phyloP scores from a whole-genome alignment of 1,140 invertebrate species.

The Bursaphelenchus mucronatus region DNA sequence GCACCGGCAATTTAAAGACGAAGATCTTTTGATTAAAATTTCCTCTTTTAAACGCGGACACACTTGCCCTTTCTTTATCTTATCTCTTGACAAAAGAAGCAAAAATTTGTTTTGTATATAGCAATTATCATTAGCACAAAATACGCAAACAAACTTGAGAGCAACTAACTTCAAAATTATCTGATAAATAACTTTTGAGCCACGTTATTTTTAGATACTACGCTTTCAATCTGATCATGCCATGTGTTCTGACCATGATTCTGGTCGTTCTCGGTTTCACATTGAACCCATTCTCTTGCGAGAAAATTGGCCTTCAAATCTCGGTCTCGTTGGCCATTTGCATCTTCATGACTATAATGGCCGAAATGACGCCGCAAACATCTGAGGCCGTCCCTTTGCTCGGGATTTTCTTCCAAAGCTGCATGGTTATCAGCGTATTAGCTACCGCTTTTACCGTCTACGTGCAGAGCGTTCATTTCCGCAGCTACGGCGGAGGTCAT shows the following conservation, averaged over 20 bases:
- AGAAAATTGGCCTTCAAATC: conserved; percentile 87
- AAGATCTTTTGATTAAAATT: too few relatives aligned
- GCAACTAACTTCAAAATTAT: too few relatives aligned
- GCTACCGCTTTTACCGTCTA: conserved; percentile 51
- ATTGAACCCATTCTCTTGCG: conserved; percentile 91
- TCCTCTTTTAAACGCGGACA: too few relatives aligned
- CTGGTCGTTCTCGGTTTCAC: conserved; percentile 97
- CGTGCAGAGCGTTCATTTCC: conserved; percentile 51
- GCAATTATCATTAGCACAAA: too few relatives aligned
- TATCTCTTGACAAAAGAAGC: too few relatives aligned
- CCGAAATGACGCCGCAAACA: conserved; percentile 81
- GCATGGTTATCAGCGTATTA: conserved; percentile 48
- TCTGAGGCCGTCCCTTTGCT: conserved; percentile 93
- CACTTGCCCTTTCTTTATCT: too few relatives aligned
- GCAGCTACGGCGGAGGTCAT: conserved; percentile 29
- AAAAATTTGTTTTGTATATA: too few relatives aligned
- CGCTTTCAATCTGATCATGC: conserved; percentile 98
- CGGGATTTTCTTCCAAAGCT: conserved; percentile 68
- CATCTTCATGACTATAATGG: conserved; percentile 61
- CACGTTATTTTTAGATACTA: conserved; percentile 73
- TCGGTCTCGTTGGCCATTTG: conserved; percentile 60
- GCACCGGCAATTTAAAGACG: too few relatives aligned
- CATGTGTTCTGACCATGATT: conserved; percentile 93
- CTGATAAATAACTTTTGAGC: too few relatives aligned
- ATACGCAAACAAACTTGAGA: too few relatives aligned